Evolutionary conservation across 1,140 invertebrate species (phyloP).

Genomic region (Yoshiicerus persimilis): DNA sequence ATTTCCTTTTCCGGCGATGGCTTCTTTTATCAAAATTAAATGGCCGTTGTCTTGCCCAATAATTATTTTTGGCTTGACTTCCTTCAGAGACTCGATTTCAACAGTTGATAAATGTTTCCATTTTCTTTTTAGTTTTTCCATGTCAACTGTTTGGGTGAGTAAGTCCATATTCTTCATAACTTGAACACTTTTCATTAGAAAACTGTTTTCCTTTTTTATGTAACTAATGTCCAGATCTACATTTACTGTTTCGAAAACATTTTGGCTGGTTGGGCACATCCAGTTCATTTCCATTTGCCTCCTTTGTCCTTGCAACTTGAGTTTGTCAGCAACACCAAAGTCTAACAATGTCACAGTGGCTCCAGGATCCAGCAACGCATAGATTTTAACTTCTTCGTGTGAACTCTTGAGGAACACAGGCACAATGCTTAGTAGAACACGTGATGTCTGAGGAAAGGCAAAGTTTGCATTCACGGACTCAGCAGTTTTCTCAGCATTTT

Average conservation of each 20-base stretch:
- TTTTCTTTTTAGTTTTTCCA: not conserved
- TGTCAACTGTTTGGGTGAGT: not conserved
- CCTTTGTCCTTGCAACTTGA: not conserved
- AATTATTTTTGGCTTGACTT: not conserved
- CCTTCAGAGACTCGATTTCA: too few species aligned
- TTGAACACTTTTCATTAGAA: not conserved
- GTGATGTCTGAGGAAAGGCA: not conserved
- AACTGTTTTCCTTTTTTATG: not conserved
- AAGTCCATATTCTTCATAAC: not conserved
- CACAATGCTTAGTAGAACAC: not conserved
- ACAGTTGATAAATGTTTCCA: not conserved
- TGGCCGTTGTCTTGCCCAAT: not conserved
- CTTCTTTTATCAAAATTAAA: not conserved
- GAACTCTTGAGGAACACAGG: not conserved
- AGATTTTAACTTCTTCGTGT: not conserved
- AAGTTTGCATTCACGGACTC: not conserved
- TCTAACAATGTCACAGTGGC: not conserved
- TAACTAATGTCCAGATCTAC: not conserved
- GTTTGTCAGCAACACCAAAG: not conserved
- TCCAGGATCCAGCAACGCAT: not conserved
- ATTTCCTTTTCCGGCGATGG: not conserved
- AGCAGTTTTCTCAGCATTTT: not conserved
- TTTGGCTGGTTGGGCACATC: not conserved
- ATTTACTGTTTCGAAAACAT: not conserved
- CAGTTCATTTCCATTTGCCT: not conserved